Evolutionary conservation across 2,113 vertebrate genomes (phyloP), one percentile per base, ranked within the genome.

Genomic region (Mesitornis unicolor): DNA sequence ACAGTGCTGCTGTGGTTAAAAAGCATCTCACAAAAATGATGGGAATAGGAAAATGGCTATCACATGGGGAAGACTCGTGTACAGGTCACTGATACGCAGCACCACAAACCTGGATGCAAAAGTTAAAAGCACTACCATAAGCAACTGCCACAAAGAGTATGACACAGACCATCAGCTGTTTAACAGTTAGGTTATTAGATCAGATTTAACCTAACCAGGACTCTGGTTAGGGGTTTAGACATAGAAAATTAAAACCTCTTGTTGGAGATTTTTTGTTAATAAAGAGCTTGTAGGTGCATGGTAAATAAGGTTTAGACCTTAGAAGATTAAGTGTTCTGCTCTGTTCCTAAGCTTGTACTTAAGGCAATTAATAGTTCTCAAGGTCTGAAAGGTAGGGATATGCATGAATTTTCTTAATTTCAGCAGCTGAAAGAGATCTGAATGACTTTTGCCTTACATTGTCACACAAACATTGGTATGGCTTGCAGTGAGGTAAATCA

Each of bases 281-380:
- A 67, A 93, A 79, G 84, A 78, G 77, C 70, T 91, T 94, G 89
- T 73, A 94, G 53, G 43, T 75, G 89, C 89, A 89, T 71, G 48
- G 67, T 84, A 95, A 94, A 95, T 89, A 95, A 96, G 93, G 59
- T 76, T 95, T 82, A 96, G 91, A 84, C 61, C 81, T 93, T 95
- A 95, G 84, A 87, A 96, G 93, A 95, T 96, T 89, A 96, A 96
- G 65, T 92, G 80, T 96, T 91, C 91, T 95, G 67, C 81, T 94
- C 96, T 65, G 74, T 89, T 96, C 74, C 93, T 91, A 93, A 94
- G 75, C 67, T 76, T 90, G 79, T 88, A 85, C 89, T 96, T 95
- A 60, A 94, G 40, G 65, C 87, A 95, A 92, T 91, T 95, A 97
- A 91, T 78, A 87, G 93, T 82, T 89, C 89, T 87, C 65, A 60